These are phyloP conservation scores for Nannoperca australis DNA, from an alignment of 2,797 vertebrate species.

Conservation along the genomic window DNA sequence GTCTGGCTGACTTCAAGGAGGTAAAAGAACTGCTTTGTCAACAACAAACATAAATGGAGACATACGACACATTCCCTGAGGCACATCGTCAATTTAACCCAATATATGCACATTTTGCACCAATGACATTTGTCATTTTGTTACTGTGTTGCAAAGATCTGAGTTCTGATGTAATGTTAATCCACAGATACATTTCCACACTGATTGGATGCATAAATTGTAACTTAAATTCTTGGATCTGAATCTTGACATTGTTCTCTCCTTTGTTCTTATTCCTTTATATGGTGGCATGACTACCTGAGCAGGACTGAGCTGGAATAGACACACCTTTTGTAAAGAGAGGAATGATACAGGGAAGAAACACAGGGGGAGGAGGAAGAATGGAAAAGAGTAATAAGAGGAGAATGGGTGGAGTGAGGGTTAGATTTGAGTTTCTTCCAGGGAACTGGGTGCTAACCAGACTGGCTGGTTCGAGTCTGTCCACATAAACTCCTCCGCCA, in stretches of 20 bases:
- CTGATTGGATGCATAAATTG: background rate
- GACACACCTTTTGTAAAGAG: conserved; percentile 80
- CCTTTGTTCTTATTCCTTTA: conserved; percentile 16
- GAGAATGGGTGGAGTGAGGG: conserved; percentile 37
- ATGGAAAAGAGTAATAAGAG: conserved; percentile 13
- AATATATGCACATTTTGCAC: background rate
- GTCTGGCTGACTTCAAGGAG: conserved; percentile 20
- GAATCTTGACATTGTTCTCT: background rate
- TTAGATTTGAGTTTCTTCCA: conserved; percentile 11
- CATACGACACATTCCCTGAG: background rate
- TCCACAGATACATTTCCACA: background rate
- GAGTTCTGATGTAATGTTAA: background rate
- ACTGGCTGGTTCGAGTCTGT: conserved; percentile 12
- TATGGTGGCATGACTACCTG: conserved; percentile 33
- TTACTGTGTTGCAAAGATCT: background rate
- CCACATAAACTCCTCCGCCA: background rate
- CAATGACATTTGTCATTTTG: background rate
- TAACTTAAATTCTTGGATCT: background rate
- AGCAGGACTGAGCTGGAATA: conserved; percentile 65
- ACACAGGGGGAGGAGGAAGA: conserved; percentile 23
- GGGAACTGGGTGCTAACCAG: conserved; percentile 12
- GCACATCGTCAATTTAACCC: background rate
- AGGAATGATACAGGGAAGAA: conserved; percentile 31
- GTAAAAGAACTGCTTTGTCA: conserved; percentile 21
- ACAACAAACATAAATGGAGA: conserved; percentile 3